These are phyloP conservation scores for Lacanobia wlatinum DNA, from an alignment of 2,888 invertebrate genomes.

Conservation along the genomic window DNA sequence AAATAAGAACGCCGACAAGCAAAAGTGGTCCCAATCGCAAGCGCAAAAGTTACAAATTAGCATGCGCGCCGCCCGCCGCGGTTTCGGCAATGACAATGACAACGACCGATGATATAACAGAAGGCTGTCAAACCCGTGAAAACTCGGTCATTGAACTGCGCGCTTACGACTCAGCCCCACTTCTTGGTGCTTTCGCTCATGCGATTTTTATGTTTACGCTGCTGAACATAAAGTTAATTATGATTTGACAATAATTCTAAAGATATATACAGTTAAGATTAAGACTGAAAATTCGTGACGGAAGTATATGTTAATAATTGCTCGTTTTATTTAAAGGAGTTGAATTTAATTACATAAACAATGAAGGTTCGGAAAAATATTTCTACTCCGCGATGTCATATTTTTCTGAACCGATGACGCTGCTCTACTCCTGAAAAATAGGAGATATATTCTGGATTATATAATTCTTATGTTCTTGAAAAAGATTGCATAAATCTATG, in stretches of 20 bases:
- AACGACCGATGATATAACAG: slow-evolving; percentile 90
- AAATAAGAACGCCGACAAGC: slow-evolving; percentile 65
- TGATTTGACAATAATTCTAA: slow-evolving; percentile 65
- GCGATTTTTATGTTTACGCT: slow-evolving; percentile 84
- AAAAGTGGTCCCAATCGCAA: slow-evolving; percentile 77
- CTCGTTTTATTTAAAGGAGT: slow-evolving; percentile 60
- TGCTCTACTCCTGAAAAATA: slow-evolving; percentile 25
- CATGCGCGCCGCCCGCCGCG: slow-evolving; percentile 73
- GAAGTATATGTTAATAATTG: slow-evolving; percentile 73
- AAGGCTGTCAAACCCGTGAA: slow-evolving; percentile 91
- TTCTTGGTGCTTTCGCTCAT: slow-evolving; percentile 83
- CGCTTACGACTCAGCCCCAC: slow-evolving; percentile 79
- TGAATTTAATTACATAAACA: slow-evolving; percentile 65
- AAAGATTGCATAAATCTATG: neutral
- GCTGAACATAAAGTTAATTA: slow-evolving; percentile 81
- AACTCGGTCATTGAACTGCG: slow-evolving; percentile 90
- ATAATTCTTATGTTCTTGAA: slow-evolving; percentile 3
- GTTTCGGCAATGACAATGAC: slow-evolving; percentile 91
- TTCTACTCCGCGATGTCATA: slow-evolving; percentile 27
- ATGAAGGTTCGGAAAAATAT: slow-evolving; percentile 47
- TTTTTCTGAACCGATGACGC: slow-evolving; percentile 6
- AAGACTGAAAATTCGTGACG: slow-evolving; percentile 75
- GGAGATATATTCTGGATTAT: slow-evolving; percentile 8
- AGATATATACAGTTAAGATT: slow-evolving; percentile 80
- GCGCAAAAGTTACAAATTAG: slow-evolving; percentile 82